Evolutionary conservation across 1,140 invertebrate genomes (phyloP), one percentile per base, ranked within the genome.

Genomic region (Hyles euphorbiae): DNA sequence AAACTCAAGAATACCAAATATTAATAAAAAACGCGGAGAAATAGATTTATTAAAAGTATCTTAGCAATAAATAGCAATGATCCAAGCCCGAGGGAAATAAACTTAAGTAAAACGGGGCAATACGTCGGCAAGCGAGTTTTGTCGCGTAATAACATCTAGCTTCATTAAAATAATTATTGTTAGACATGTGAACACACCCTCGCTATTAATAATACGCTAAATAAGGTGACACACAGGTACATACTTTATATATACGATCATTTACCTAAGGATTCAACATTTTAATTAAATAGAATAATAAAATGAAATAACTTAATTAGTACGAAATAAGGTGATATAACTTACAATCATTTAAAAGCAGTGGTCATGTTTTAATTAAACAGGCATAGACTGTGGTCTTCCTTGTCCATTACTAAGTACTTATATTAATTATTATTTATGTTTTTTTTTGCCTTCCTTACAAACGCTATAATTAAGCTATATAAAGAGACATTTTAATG

Each of bases 141-240:
- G 33, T 52, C 9, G 22, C n/a, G 33, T 52, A 75, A 80, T 80
- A 71, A 81, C 70, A 74, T 71, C 74, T 77, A 73, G 69, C 70
- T 72, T 33, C 74, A 80, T 75, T 83, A 81, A 83, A 77, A 76
- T 84, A 81, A 82, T 84, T 84, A 84, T 82, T 74, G 68, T 84
- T 81, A 84, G 78, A 82, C 73, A 72, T 69, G 70, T 77, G 77
- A 78, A 72, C 68, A 67, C 77, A 68, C 70, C 71, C 68, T 70
- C 64, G 63, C 68, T 72, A 74, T 71, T 72, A 76, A 75, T 74
- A 76, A 72, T 72, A 22, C 10, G 22, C 5, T 5, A 40, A 40
- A 40, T 57, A 46, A 34, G 12, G 58, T 46, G 55, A 48, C 44
- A 32, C 57, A 22, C 22, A 22, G 22, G 22, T 22, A 22, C 22